A percentile compares a stretch with the other conserved stretches of the same genome.
These are phyloP conservation scores for Barypeithes pellucidus DNA, from an alignment of 2,888 invertebrate genomes.

Conservation along the genomic window DNA sequence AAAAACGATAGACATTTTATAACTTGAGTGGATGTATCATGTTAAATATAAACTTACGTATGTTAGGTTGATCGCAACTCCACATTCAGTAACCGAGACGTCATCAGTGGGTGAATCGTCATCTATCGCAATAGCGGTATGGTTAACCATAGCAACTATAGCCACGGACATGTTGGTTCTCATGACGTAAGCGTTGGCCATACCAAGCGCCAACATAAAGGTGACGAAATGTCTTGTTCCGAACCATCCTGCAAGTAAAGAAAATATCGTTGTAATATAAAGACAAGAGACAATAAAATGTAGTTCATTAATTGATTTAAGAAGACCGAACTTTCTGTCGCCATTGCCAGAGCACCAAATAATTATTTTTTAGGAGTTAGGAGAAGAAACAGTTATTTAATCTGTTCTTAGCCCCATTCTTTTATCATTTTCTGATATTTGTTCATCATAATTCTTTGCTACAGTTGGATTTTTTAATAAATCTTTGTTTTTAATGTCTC, in stretches of 20 bases:
- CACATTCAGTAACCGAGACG: constrained; percentile 74
- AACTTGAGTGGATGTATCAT: too few species aligned
- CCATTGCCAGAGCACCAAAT: too few species aligned
- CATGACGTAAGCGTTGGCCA: constrained; percentile 94
- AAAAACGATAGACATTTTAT: too few species aligned
- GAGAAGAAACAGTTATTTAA: too few species aligned
- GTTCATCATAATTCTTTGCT: too few species aligned
- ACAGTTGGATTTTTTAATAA: too few species aligned
- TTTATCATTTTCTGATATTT: too few species aligned
- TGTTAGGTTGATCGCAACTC: constrained; percentile 65
- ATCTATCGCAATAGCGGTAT: constrained; percentile 76
- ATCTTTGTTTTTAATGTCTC: too few species aligned
- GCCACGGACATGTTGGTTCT: constrained; percentile 93
- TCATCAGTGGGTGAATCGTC: constrained; percentile 54
- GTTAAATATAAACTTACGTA: constrained; percentile 50
- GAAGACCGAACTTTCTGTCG: too few species aligned
- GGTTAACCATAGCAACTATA: constrained; percentile 93
- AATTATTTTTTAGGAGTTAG: too few species aligned
- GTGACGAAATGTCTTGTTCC: constrained; percentile 88
- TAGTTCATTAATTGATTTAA: too few species aligned
- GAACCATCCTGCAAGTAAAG: constrained; percentile 75
- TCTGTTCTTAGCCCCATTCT: too few species aligned
- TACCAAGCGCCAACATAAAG: constrained; percentile 90
- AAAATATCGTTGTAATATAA: not conserved
- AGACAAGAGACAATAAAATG: not conserved